Evolutionary conservation across 2,888 invertebrate species (phyloP), one percentile per base, ranked within the genome.

Genomic region (Agrotis ipsilon): DNA sequence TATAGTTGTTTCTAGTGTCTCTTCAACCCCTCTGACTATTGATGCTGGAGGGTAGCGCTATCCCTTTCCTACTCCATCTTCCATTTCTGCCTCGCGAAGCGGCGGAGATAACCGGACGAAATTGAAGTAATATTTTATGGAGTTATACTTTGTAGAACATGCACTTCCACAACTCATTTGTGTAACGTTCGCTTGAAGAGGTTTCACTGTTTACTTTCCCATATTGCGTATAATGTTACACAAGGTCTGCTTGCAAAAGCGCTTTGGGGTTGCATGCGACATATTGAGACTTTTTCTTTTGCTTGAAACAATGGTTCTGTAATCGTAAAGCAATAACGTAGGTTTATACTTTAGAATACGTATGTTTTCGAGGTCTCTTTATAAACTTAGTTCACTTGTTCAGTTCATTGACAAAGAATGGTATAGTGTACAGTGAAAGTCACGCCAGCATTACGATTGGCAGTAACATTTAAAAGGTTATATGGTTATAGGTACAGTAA

Each of bases 21-120:
- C 71, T 85, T 74, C 76, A 71, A 72, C 81, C 73, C 75, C 78
- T 79, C 75, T 76, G 76, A 77, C 69, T 77, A 79, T 84, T 74
- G 83, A 86, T 82, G 85, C 82, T 84, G 78, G 81, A 76, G 72
- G 69, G 67, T 83, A 74, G 81, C 75, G 74, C 82, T 78, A 78
- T 87, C 85, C 80, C 80, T 80, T 87, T 82, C 84, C 75, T 70
- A 60, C 69, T 73, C 69, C 64, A 83, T 72, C 72, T 78, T 78
- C 82, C 68, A 72, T 81, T 80, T 85, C 82, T 76, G 54, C 54
- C 52, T 57, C 46, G 61, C 66, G 68, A 52, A 72, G 63, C 64
- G 66, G 49, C 54, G 55, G 76, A 80, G 63, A 64, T 67, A 78
- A 72, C 75, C 72, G 72, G 65, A 71, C 58, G 68, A 73, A 82